A percentile compares a stretch with the other conserved stretches of the same genome.
These are phyloP conservation scores for Cephalopholis sonnerati DNA, from an alignment of 2,113 vertebrate species.

Conservation along the genomic window DNA sequence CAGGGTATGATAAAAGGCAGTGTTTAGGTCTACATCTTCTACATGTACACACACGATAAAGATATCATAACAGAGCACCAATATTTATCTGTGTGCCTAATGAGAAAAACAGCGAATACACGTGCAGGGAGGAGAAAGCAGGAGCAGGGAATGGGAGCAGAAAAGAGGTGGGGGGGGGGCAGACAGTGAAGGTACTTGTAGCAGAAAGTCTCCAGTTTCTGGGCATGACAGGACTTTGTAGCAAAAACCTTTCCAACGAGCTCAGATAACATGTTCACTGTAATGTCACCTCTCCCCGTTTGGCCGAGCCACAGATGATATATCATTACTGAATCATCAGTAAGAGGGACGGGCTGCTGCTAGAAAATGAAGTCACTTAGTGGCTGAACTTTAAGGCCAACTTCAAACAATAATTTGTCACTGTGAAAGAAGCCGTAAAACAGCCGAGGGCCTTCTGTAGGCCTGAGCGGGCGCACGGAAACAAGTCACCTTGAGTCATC, in stretches of 20 bases:
- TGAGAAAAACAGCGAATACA: constrained; percentile 62
- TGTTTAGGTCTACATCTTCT: constrained; percentile 62
- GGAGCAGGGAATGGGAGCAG: background rate
- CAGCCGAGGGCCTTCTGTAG: constrained; percentile 6
- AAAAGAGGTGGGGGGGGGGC: background rate
- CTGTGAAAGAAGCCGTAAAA: background rate
- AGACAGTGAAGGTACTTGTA: constrained; percentile 7
- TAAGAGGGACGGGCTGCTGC: background rate
- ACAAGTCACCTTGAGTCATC: constrained; percentile 67
- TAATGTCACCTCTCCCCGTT: background rate
- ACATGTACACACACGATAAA: constrained; percentile 73
- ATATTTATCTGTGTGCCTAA: constrained; percentile 66
- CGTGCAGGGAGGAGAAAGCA: constrained; percentile 25
- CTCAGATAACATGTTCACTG: constrained; percentile 33
- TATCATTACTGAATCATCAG: constrained; percentile 26
- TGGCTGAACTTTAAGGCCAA: constrained; percentile 36
- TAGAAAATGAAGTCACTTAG: constrained; percentile 23
- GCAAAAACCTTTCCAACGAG: constrained; percentile 17
- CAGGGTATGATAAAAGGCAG: constrained; percentile 68
- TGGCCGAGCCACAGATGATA: constrained; percentile 4
- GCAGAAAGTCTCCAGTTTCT: constrained; percentile 41
- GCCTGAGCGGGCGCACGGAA: background rate
- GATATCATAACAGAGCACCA: constrained; percentile 68
- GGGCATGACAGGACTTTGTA: constrained; percentile 36
- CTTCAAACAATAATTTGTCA: constrained; percentile 46